These are phyloP conservation scores for Trichonephila clavipes DNA, from an alignment of 1,140 invertebrate species.

Conservation along the genomic window DNA sequence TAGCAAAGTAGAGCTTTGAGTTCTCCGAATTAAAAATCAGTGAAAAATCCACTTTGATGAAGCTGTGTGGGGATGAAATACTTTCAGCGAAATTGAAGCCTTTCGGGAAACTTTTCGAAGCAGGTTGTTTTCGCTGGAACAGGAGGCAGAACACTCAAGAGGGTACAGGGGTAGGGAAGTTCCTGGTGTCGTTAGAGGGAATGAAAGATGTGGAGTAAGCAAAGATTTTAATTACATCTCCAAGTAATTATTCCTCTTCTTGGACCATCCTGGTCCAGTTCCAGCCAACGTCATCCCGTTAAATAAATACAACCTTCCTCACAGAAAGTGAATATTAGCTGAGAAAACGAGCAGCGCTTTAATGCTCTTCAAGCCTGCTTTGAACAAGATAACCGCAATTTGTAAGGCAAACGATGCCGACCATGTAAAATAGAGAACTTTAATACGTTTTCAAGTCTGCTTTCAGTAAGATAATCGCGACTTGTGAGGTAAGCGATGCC, in stretches of 20 bases:
- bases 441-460: conserved; percentile 53
- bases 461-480: conserved; percentile 36
- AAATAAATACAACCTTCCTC: conserved; percentile 31
- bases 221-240: background rate
- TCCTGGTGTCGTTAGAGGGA: background rate
- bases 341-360: conserved; percentile 23
- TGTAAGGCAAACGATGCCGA: conserved; percentile 15
- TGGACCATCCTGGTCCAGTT: background rate
- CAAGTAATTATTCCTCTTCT: conserved; percentile 2
- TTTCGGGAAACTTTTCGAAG: background rate
- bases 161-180: background rate
- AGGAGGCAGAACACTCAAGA: background rate
- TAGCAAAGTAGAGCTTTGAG: background rate
- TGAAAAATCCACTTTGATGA: background rate
- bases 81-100: background rate
- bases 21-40: background rate
- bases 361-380: conserved; percentile 50
- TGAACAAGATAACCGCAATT: conserved; percentile 56
- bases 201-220: background rate
- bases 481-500: conserved; percentile 21
- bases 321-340: background rate
- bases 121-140: background rate
- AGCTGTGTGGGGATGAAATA: background rate
- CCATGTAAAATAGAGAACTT: conserved; percentile 39
- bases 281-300: background rate